phyloP scores from a whole-genome alignment of 1,140 invertebrate genomes.

The Orius laevigatus region DNA sequence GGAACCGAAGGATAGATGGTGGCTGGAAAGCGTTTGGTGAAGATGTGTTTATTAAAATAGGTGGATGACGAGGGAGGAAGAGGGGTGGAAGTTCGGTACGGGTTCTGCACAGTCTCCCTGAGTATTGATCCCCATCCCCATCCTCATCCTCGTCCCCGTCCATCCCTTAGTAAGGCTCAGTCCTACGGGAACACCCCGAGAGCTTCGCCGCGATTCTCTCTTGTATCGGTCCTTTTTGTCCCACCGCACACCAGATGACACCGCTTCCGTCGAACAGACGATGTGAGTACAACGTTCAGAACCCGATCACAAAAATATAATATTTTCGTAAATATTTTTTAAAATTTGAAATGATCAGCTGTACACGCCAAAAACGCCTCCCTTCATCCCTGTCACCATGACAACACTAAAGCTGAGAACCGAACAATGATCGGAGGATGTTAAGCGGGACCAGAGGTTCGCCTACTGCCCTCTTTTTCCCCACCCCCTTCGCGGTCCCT shows the following conservation, averaged over 20 bases:
- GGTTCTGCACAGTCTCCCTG: slow-evolving; percentile 9
- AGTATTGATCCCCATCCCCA: slow-evolving; percentile 4
- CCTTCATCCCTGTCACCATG: not conserved
- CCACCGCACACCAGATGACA: slow-evolving; percentile 9
- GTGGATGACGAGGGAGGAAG: not conserved
- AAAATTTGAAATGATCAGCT: not conserved
- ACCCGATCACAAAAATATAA: not conserved
- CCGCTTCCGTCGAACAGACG: not conserved
- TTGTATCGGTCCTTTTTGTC: not conserved
- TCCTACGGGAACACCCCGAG: slow-evolving; percentile 10
- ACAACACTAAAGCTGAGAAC: not conserved
- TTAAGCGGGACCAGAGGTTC: too few relatives aligned
- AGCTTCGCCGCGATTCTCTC: not conserved
- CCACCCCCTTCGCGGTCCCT: too few relatives aligned
- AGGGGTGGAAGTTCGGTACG: slow-evolving; percentile 1
- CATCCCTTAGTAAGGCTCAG: slow-evolving; percentile 5
- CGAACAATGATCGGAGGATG: too few relatives aligned
- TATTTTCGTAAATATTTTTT: not conserved
- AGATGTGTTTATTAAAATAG: too few relatives aligned
- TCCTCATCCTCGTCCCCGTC: not conserved
- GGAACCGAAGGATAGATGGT: too few relatives aligned
- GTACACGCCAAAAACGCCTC: not conserved
- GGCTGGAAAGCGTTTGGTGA: too few relatives aligned
- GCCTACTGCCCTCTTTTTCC: too few relatives aligned
- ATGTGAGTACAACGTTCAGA: slow-evolving; percentile 3